These are phyloP conservation scores for Pristionchus mayeri DNA, from an alignment of 2,888 invertebrate genomes.

Conservation along the genomic window DNA sequence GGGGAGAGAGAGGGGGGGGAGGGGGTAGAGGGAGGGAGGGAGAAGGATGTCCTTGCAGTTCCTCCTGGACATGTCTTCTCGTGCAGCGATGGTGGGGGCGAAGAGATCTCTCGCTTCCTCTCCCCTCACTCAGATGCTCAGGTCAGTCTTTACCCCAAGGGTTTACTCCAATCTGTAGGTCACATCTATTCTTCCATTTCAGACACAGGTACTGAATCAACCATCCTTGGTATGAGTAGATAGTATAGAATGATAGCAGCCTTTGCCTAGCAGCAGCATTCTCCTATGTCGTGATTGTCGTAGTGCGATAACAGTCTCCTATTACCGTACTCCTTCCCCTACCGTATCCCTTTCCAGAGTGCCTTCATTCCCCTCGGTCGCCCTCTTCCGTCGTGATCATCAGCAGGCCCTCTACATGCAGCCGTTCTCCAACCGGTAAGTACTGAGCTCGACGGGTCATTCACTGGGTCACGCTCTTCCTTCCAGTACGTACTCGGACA, in stretches of 20 bases:
- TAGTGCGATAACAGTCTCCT: too few relatives aligned
- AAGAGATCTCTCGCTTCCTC: conserved; percentile 70
- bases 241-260: not conserved
- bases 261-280: not conserved
- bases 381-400: conserved; percentile 73
- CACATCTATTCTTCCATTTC: not conserved
- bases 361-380: conserved; percentile 71
- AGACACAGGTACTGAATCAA: not conserved
- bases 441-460: not conserved
- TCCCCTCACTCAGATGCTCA: conserved; percentile 63
- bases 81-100: conserved; percentile 65
- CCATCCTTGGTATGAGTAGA: not conserved
- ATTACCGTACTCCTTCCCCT: not conserved
- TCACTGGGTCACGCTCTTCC: not conserved
- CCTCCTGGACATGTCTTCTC: conserved; percentile 70
- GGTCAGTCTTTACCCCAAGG: not conserved
- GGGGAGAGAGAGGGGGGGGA: not conserved
- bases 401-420: conserved; percentile 75
- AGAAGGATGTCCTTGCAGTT: conserved; percentile 55
- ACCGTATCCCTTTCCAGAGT: conserved; percentile 55
- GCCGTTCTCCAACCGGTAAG: conserved; percentile 54
- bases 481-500: conserved; percentile 56
- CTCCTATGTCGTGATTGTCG: too few relatives aligned
- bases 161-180: not conserved
- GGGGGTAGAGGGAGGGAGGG: not conserved